Percentiles rank a stretch among this genome's conserved stretches.
Evolutionary conservation across 1,140 invertebrate species (phyloP).

Genomic region (Mycetomoellerius zeteki): DNA sequence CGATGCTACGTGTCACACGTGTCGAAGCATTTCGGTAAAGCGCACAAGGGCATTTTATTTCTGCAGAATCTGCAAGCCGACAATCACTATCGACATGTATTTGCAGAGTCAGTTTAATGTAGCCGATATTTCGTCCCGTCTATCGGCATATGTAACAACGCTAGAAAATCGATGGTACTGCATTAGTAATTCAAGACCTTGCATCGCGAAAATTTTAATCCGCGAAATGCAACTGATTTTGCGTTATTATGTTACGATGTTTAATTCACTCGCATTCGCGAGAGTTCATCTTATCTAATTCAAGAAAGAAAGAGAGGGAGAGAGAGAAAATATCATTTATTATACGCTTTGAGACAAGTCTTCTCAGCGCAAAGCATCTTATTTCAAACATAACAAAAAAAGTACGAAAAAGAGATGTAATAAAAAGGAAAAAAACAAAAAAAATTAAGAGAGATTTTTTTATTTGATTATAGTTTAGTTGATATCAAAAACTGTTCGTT

Average conservation of each 20-base stretch:
- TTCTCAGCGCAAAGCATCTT: too few relatives aligned
- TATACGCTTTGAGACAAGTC: too few relatives aligned
- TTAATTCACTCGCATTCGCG: background rate
- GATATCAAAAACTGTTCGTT: background rate
- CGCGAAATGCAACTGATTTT: background rate
- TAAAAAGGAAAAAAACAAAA: background rate
- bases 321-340: background rate
- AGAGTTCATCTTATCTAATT: background rate
- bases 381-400: too few relatives aligned
- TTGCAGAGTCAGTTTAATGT: slow-evolving; percentile 59
- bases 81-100: slow-evolving; percentile 60
- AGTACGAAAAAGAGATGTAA: background rate
- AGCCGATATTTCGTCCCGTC: slow-evolving; percentile 38
- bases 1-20: slow-evolving; percentile 31
- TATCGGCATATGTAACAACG: slow-evolving; percentile 39
- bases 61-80: slow-evolving; percentile 31
- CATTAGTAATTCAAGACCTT: slow-evolving; percentile 1
- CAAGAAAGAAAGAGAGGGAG: background rate
- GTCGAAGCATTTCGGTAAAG: slow-evolving; percentile 27
- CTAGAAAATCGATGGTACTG: slow-evolving; percentile 51
- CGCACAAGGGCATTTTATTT: slow-evolving; percentile 42
- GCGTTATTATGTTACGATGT: background rate
- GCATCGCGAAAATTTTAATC: slow-evolving; percentile 23
- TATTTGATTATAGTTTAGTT: background rate
- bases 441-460: background rate